phyloP scores from a whole-genome alignment of 2,888 invertebrate species.

The Acanthopleura granulata region DNA sequence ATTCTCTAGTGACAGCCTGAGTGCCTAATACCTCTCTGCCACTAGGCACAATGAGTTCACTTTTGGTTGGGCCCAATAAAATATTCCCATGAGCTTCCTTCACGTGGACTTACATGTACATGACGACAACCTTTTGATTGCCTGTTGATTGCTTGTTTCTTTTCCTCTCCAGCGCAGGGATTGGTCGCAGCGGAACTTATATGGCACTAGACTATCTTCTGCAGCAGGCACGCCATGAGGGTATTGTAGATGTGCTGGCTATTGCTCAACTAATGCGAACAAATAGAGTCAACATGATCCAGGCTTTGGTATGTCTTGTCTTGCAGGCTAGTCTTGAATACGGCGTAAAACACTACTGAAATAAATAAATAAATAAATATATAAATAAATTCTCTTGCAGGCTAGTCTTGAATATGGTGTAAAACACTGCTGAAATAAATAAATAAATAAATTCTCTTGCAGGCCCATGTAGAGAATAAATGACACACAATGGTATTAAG shows the following conservation, averaged over 20 bases:
- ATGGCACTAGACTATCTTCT: slow-evolving; percentile 65
- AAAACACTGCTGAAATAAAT: no score
- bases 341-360: no score
- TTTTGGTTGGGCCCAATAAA: no score
- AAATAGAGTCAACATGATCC: slow-evolving; percentile 68
- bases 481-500: neutral
- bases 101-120: no score
- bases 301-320: slow-evolving; percentile 56
- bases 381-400: neutral
- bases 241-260: slow-evolving; percentile 59
- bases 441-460: neutral
- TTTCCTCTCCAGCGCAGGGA: slow-evolving; percentile 60
- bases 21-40: no score
- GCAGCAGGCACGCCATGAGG: slow-evolving; percentile 63
- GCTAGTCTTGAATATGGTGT: no score
- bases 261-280: slow-evolving; percentile 64
- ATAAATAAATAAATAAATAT: neutral
- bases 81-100: no score
- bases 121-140: no score
- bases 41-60: no score
- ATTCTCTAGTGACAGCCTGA: no score
- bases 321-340: neutral
- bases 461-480: neutral
- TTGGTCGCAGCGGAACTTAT: slow-evolving; percentile 67
- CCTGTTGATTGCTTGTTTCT: neutral